phyloP scores from a whole-genome alignment of 2,888 invertebrate species.

The Mesorhabditis sp. region DNA sequence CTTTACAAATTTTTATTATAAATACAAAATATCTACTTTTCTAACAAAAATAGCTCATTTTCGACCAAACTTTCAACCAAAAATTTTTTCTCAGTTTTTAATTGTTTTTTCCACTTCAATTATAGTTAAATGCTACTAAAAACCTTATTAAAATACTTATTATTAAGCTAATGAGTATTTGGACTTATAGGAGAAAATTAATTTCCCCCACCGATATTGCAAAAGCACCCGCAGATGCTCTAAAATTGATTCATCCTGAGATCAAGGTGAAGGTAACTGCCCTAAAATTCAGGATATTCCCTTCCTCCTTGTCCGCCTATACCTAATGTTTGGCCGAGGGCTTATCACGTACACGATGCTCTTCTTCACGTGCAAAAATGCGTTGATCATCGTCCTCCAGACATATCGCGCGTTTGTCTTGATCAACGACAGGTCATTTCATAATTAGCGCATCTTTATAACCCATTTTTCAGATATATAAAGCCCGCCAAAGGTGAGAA shows the following conservation, averaged over 20 bases:
- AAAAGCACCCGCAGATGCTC: neutral
- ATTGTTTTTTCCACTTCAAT: too few species aligned
- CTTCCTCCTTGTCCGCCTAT: constrained; percentile 63
- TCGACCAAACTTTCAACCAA: too few species aligned
- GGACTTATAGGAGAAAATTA: too few species aligned
- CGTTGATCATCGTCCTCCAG: constrained; percentile 76
- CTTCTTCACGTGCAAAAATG: constrained; percentile 89
- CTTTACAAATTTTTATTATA: too few species aligned
- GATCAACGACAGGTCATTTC: constrained; percentile 29
- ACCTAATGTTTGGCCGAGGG: constrained; percentile 80
- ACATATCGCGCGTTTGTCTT: constrained; percentile 41
- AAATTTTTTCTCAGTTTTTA: too few species aligned
- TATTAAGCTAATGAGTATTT: too few species aligned
- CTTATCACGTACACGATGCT: constrained; percentile 92
- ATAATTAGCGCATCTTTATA: neutral
- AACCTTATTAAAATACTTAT: too few species aligned
- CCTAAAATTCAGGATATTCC: constrained; percentile 58
- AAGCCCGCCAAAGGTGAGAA: constrained; percentile 1
- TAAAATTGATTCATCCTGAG: neutral
- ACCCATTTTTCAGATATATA: neutral
- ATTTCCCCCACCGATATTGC: too few species aligned
- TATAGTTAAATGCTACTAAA: too few species aligned
- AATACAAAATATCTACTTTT: too few species aligned
- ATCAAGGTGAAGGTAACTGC: neutral
- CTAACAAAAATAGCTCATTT: too few species aligned